phyloP scores from a whole-genome alignment of 2,888 invertebrate species.

The Ochropleura plecta region DNA sequence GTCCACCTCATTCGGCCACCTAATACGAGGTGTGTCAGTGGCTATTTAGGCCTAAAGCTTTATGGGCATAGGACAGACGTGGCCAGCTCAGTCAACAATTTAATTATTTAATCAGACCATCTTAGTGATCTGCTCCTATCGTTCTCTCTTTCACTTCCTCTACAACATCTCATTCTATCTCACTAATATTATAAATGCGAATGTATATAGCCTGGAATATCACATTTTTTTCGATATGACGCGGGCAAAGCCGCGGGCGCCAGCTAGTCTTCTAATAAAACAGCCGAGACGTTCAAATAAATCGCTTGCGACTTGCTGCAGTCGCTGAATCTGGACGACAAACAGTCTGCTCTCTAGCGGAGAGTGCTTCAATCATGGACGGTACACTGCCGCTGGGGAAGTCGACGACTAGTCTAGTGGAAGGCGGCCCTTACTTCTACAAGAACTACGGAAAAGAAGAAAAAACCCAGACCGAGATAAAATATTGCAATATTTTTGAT shows the following conservation, averaged over 20 bases:
- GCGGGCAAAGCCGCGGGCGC: too few species aligned
- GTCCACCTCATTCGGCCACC: too few species aligned
- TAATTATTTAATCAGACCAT: neutral
- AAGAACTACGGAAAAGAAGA: neutral
- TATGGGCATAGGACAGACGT: neutral
- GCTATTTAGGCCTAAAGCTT: neutral
- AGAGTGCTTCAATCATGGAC: constrained; percentile 16
- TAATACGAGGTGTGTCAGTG: too few species aligned
- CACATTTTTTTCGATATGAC: too few species aligned
- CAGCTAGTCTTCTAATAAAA: neutral
- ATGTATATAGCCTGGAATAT: too few species aligned
- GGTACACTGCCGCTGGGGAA: neutral
- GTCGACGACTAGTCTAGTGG: neutral
- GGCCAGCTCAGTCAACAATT: neutral
- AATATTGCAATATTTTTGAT: neutral
- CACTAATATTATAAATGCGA: too few species aligned
- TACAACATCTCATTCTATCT: neutral
- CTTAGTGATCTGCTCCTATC: neutral
- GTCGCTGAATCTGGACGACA: constrained; percentile 25
- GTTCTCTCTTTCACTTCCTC: too few species aligned
- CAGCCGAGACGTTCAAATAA: constrained; percentile 11
- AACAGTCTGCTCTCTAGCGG: constrained; percentile 6
- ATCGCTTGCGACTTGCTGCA: neutral
- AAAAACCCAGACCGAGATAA: neutral
- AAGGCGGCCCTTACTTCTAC: neutral